Evolutionary conservation across 92 coral and sea anemone species (phyloP).

Genomic region (Siderastrea radians): DNA sequence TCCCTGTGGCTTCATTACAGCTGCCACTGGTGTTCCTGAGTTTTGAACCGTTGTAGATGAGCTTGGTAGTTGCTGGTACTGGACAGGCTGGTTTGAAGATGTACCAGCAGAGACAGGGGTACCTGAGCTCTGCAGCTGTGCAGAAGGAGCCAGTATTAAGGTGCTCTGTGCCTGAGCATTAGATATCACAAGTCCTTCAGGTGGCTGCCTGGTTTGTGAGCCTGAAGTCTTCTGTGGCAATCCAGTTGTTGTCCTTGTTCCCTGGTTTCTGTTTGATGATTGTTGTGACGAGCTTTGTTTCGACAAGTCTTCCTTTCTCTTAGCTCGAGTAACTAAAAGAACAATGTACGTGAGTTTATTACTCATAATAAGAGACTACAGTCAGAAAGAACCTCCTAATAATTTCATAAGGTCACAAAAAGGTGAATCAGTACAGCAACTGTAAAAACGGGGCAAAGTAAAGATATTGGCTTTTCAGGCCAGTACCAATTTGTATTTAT

Average conservation of each 20-base stretch:
- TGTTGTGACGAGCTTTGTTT: not conserved
- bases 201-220: not conserved
- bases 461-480: too few species aligned
- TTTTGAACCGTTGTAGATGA: slow-evolving; percentile 2
- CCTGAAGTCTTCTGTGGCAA: not conserved
- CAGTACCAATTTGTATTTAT: too few species aligned
- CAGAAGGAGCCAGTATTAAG: not conserved
- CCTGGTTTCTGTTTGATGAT: not conserved
- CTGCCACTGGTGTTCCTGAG: not conserved
- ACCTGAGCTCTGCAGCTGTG: not conserved
- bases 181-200: not conserved
- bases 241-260: not conserved
- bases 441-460: too few species aligned
- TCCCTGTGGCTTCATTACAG: slow-evolving; percentile 3
- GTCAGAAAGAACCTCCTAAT: not conserved
- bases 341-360: not conserved
- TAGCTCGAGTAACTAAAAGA: slow-evolving; percentile 6
- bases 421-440: too few species aligned
- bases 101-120: not conserved
- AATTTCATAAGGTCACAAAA: too few species aligned
- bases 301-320: not conserved
- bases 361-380: not conserved
- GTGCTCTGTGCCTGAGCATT: slow-evolving; percentile 13
- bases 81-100: not conserved
- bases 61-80: slow-evolving; percentile 3